phyloP scores from a whole-genome alignment of 2,113 vertebrate species.

The Galeopterus variegatus region DNA sequence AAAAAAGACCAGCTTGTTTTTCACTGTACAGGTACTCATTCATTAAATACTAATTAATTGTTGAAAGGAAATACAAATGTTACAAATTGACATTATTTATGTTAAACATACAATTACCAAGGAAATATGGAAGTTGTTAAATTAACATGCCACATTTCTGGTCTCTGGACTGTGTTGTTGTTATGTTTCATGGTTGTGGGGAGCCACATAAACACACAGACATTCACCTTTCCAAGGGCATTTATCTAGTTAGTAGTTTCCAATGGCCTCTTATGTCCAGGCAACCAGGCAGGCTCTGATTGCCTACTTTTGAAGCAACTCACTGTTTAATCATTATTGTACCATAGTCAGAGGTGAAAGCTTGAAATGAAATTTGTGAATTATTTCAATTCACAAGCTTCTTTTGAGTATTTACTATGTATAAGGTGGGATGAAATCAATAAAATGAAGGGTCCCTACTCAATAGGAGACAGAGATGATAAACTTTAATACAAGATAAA shows the following conservation, averaged over 20 bases:
- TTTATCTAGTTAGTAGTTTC: not conserved
- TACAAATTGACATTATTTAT: slow-evolving; percentile 31
- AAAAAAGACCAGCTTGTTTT: not conserved
- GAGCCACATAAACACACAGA: not conserved
- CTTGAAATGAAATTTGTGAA: not conserved
- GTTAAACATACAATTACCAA: slow-evolving; percentile 12
- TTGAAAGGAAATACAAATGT: slow-evolving; percentile 41
- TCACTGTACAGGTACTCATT: not conserved
- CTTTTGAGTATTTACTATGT: slow-evolving; percentile 7
- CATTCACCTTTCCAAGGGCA: not conserved
- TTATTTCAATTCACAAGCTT: slow-evolving; percentile 14
- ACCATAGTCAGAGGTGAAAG: not conserved
- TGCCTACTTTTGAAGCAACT: slow-evolving; percentile 6
- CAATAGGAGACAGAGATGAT: not conserved
- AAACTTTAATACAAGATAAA: not conserved
- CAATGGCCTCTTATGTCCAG: not conserved
- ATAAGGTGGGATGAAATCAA: not conserved
- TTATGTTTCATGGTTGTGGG: not conserved
- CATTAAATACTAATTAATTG: slow-evolving; percentile 8
- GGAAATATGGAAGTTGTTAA: slow-evolving; percentile 23
- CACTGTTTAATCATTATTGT: not conserved
- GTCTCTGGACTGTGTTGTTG: not conserved
- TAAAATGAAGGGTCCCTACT: not conserved
- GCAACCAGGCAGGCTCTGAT: not conserved
- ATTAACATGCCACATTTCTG: slow-evolving; percentile 48